Percentiles rank a stretch among this genome's conserved stretches.
Evolutionary conservation across 1,140 invertebrate species (phyloP).

Genomic region (Steinernema khuongi): DNA sequence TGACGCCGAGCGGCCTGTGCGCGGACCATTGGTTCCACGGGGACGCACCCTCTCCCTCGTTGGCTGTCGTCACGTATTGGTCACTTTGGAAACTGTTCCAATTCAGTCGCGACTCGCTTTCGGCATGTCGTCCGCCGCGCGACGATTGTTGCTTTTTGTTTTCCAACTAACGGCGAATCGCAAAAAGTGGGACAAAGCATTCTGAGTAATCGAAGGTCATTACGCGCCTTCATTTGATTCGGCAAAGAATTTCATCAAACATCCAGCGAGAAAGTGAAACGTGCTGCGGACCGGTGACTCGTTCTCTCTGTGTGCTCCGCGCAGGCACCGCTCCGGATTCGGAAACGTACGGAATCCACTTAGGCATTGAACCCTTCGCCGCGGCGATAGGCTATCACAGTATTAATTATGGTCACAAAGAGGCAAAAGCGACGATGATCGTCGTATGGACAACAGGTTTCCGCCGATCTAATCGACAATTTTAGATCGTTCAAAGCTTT

Average conservation of each 20-base stretch:
- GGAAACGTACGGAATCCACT: no score
- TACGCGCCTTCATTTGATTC: neutral
- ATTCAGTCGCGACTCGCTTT: neutral
- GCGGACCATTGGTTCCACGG: neutral
- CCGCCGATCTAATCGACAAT: neutral
- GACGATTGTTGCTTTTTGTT: neutral
- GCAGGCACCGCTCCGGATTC: neutral
- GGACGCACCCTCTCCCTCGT: neutral
- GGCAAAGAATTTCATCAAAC: neutral
- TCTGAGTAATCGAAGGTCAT: neutral
- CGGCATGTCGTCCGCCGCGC: neutral
- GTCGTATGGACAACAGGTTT: slow-evolving; percentile 14
- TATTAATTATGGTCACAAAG: neutral
- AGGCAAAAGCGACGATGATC: neutral
- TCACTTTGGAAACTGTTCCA: neutral
- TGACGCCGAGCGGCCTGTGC: neutral
- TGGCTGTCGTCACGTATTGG: neutral
- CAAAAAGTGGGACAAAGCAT: slow-evolving; percentile 12
- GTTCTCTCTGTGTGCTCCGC: neutral
- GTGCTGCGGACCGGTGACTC: neutral
- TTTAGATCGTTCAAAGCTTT: neutral
- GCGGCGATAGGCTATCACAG: neutral
- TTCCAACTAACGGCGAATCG: neutral
- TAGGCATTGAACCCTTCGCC: no score
- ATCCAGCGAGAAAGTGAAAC: neutral